Evolutionary conservation across 2,888 invertebrate genomes (phyloP).

Genomic region (Prostheceraeus crozeri): DNA sequence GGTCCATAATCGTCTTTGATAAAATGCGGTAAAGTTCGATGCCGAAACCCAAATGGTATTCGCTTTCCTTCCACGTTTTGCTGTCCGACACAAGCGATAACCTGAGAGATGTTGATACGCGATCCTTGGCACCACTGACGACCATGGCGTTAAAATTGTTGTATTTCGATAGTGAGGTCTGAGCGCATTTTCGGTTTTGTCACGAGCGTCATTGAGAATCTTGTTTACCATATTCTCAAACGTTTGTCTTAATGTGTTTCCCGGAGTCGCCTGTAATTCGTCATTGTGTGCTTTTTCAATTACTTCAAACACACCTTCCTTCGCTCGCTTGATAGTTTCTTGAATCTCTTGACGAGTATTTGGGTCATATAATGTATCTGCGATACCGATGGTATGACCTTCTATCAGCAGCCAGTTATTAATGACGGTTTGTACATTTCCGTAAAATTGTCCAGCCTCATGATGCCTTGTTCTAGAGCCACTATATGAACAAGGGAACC

Average conservation of each 20-base stretch:
- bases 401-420: conserved; percentile 94
- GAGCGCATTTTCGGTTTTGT: conserved; percentile 97
- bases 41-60: conserved; percentile 97
- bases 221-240: conserved; percentile 98
- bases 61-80: conserved; percentile 99
- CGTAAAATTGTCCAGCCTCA: conserved; percentile 82
- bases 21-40: conserved; percentile 95
- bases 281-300: conserved; percentile 99
- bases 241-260: conserved; percentile 94
- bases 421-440: conserved; percentile 96
- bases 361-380: conserved; percentile 98
- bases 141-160: conserved; percentile 99
- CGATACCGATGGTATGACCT: conserved; percentile 86
- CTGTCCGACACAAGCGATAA: conserved; percentile 99
- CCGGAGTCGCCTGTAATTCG: conserved; percentile 95
- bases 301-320: conserved; percentile 95
- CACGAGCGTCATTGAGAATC: conserved; percentile 98
- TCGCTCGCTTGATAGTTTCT: conserved; percentile 93
- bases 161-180: conserved; percentile 95
- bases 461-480: conserved; percentile 94
- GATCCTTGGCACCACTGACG: conserved; percentile 96
- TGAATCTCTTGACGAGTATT: conserved; percentile 96
- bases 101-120: conserved; percentile 98
- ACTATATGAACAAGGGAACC: conserved; percentile 94
- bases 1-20: conserved; percentile 99